Evolutionary conservation across 2,797 vertebrate genomes (phyloP), one percentile per base, ranked within the genome.

Genomic region (Melanotaenia pygmaea): DNA sequence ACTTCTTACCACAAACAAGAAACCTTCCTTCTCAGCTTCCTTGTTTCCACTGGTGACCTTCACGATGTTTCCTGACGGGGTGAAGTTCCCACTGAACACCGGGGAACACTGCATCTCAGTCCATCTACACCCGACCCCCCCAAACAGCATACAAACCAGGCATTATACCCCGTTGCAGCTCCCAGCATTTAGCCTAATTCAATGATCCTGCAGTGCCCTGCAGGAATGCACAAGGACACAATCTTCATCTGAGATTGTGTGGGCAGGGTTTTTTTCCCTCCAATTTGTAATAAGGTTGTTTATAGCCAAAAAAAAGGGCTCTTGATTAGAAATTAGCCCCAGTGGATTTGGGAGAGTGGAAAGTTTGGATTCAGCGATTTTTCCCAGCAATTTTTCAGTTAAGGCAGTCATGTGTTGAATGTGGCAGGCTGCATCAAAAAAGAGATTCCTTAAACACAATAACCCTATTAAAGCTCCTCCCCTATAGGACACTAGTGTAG

Each of bases 1-100:
- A 14, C 1, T 38, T 76, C 96, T 96, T 94, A 99, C 98, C 95
- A 98, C 97, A 0, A 97, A 98, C 0, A 95, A 96, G 90, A 99
- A 99, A 18, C 92, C 93, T 35, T 80, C 93, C 76, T 94, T 94
- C 66, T 91, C 86, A 65, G 91, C 86, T 22, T 90, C 85, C 65
- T 93, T 94, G 75, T 91, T 92, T 64, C 94, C 94, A 68, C 95
- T 97, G 77, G 94, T 96, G 84, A 99, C 92, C 85, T 87, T 95
- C 85, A 97, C 94, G 16, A 92, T 91, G 75, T 93, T 80, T 85
- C 96, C 96, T 64, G 94, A 92, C 30, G 85, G 86, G 53, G 95
- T 91, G 73, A 77, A 93, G 86, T 93, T 92, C 87, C 92, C 91
- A 86, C 53, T 88, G 74, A 87, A 82, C 24, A 76, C 64, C 0